Evolutionary conservation across 1,140 invertebrate species (phyloP), one percentile per base, ranked within the genome.

Genomic region (Apocrypta bakeri): DNA sequence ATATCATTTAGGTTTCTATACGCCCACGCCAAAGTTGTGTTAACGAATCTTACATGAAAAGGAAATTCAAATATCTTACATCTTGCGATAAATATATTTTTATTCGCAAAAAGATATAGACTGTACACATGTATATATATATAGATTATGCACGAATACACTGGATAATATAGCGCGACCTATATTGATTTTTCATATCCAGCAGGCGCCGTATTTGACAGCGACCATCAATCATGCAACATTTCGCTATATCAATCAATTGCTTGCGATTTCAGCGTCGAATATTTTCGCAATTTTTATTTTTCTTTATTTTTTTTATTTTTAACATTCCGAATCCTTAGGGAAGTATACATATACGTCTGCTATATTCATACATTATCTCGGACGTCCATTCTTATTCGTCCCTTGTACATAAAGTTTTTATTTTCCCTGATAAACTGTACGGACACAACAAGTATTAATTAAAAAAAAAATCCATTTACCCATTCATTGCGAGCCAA

Each of bases 181-280:
- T 37, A n/a, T 66, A 77, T 64, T 37, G 75, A 77, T 77, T 77
- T 77, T 77, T 64, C 25, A 66, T 40, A 77, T 63, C 1, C 21
- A 40, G 6, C 7, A 6, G 21, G 75, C 56, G n/a, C 7, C 31
- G 29, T 25, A 37, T 37, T 29, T n/a, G 61, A 77, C 17, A 37
- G 12, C n/a, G 33, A 21, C 75, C 61, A 77, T 77, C 29, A 77
- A 63, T 66, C 75, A 64, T 64, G 25, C 33, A 56, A 56, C 1
- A 56, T 37, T n/a, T 64, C 56, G 29, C 56, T 40, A n/a, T n/a
- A 77, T 77, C 75, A 66, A 64, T 77, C 75, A 66, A 37, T 25
- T 29, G n/a, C 56, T 66, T 77, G 75, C 61, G 33, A 77, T 77
- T 77, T 77, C 75, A 63, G 61, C 21, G 25, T 27, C n/a, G 48